These are phyloP conservation scores for Maccullochella peelii DNA, from an alignment of 2,113 vertebrate genomes.

Conservation along the genomic window DNA sequence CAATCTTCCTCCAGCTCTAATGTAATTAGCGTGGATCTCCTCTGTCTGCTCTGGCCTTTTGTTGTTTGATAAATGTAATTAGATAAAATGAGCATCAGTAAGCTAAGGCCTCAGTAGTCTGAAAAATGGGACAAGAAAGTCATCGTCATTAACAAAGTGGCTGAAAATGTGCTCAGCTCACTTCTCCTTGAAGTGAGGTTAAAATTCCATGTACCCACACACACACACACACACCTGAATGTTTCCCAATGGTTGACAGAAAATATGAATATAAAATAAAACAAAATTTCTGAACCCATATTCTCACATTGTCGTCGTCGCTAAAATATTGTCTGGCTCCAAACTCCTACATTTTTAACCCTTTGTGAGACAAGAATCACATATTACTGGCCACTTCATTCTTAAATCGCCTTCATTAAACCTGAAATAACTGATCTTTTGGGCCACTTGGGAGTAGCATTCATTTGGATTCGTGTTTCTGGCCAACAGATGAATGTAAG, in stretches of 20 bases:
- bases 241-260: neutral
- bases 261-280: neutral
- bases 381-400: neutral
- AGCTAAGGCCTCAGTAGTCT: slow-evolving; percentile 46
- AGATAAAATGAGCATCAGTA: slow-evolving; percentile 68
- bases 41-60: slow-evolving; percentile 69
- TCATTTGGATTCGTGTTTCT: neutral
- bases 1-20: slow-evolving; percentile 71
- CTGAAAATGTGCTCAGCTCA: slow-evolving; percentile 37
- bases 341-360: neutral
- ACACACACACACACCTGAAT: neutral
- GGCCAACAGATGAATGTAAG: too few relatives aligned
- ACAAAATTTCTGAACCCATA: neutral
- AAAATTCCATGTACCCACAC: neutral
- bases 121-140: slow-evolving; percentile 70
- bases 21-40: slow-evolving; percentile 78
- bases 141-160: slow-evolving; percentile 68
- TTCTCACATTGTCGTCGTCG: neutral
- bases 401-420: neutral
- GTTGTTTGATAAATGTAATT: slow-evolving; percentile 79
- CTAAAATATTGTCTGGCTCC: neutral
- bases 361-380: neutral
- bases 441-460: neutral
- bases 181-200: slow-evolving; percentile 58
- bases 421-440: neutral